Evolutionary conservation across 2,113 vertebrate species (phyloP).

Genomic region (Heterochromis multidens): DNA sequence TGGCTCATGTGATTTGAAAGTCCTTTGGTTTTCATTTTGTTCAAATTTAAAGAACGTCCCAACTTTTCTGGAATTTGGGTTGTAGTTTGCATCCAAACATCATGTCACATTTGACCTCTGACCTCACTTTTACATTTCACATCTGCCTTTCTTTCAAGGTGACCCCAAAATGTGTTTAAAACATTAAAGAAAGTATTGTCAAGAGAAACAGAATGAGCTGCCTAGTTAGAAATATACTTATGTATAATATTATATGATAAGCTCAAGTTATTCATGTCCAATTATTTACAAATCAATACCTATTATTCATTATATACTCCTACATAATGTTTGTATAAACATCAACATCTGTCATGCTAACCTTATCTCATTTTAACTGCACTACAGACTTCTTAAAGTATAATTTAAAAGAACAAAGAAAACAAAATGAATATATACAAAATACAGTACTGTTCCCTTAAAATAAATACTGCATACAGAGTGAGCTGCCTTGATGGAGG

Average conservation of each 20-base stretch:
- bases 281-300: background rate
- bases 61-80: no score
- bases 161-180: no score
- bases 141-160: no score
- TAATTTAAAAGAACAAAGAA: background rate
- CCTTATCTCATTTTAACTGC: background rate
- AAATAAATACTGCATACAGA: background rate
- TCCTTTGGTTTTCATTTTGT: no score
- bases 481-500: background rate
- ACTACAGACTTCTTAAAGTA: background rate
- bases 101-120: no score
- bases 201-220: fast-evolving
- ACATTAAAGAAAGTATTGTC: background rate
- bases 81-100: no score
- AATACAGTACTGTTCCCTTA: background rate
- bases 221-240: background rate
- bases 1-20: no score
- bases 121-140: no score
- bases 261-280: background rate
- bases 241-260: background rate
- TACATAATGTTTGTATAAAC: background rate
- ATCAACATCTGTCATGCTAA: background rate
- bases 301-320: background rate
- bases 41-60: no score
- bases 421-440: background rate